phyloP scores from a whole-genome alignment of 2,888 invertebrate genomes.

The Balanococcus diminutus region DNA sequence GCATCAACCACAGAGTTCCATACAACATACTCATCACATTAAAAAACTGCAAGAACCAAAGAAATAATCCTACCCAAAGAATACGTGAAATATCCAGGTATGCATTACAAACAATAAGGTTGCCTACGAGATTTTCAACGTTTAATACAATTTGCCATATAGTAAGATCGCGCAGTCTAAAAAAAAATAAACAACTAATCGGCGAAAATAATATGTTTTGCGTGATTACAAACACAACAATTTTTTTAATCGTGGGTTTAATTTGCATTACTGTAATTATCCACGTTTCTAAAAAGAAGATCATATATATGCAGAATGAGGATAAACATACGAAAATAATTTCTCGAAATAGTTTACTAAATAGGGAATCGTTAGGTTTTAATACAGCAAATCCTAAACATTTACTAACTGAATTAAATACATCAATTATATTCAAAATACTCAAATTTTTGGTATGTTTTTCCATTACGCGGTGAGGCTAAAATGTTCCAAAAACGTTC shows the following conservation, averaged over 20 bases:
- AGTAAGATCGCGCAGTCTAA: neutral
- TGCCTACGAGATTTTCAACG: neutral
- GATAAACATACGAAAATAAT: neutral
- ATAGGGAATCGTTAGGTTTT: neutral
- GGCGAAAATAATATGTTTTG: neutral
- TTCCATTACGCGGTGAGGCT: neutral
- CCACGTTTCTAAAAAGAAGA: neutral
- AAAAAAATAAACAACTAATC: neutral
- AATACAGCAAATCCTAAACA: neutral
- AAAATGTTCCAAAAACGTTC: neutral
- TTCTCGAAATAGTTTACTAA: neutral
- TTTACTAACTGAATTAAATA: neutral
- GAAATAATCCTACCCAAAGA: neutral
- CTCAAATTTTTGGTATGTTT: neutral
- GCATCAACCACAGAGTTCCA: neutral
- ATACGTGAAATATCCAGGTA: neutral
- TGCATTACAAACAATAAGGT: neutral
- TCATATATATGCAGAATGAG: neutral
- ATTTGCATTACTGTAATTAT: neutral
- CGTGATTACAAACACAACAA: neutral
- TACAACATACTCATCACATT: neutral
- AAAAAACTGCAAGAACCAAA: neutral
- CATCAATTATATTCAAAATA: neutral
- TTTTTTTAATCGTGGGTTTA: neutral
- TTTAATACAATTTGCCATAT: neutral